Evolutionary conservation across 2,113 vertebrate species (phyloP), one percentile per base, ranked within the genome.

Genomic region (Otus sunia): DNA sequence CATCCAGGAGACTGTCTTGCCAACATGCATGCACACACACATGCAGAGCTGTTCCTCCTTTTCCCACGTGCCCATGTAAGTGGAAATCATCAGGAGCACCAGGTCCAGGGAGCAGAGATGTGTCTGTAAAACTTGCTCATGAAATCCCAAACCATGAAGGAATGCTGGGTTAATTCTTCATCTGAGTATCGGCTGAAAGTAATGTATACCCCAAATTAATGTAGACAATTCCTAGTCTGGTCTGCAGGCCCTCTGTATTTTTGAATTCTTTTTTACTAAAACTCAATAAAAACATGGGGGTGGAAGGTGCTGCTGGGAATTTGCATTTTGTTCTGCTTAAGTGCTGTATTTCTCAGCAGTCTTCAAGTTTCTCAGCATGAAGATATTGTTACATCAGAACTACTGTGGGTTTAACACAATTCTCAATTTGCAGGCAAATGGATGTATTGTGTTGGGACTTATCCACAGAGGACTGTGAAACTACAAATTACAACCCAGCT

Each of bases 361-460:
- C 92, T 95, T 92, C 95, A 96, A 95, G 96, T 96, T 97, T 96
- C 97, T 97, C 97, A 98, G 96, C 96, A 25, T 97, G 97, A 97
- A 95, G 96, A 97, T 97, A 98, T 98, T 98, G 97, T 97, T 98
- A 95, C 83, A 92, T 83, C 91, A 81, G 97, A 96, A 92, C 94
- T 94, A 86, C 97, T 5, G 92, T 96, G 92, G 95, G 96, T 94
- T 98, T 97, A 97, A 97, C 96, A 97, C 96, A 97, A 97, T 97
- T 97, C 77, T 55, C 94, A 97, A 98, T 98, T 97, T 98, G 96
- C 96, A 97, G 97, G 97, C 92, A 97, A 98, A 97, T 97, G 96
- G 97, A 97, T 96, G 92, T 96, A 97, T 97, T 98, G 96, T 97
- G 96, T 92, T 96, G 95, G 94, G 94, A 96, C 92, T 97, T 96